Evolutionary conservation across 1,140 invertebrate species (phyloP), one percentile per base, ranked within the genome.

Genomic region (Bombus waltoni): DNA sequence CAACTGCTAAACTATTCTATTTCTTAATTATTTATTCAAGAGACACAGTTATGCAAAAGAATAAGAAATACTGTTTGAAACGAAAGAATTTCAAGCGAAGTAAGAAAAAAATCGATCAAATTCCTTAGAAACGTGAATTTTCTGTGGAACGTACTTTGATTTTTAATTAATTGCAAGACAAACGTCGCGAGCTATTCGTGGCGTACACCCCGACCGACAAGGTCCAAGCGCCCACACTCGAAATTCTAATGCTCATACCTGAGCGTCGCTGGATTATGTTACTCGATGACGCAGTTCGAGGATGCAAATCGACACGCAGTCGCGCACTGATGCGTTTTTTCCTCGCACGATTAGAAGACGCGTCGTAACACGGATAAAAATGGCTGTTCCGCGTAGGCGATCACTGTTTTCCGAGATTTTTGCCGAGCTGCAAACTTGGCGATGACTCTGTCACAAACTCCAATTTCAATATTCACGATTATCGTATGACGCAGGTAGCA

Each of bases 191-290:
- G 18, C 35, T n/a, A 15, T 18, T 32, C 44, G 59, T 6, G 32
- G 5, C 35, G 38, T 44, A 70, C 35, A 53, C 32, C 15, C 6
- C 4, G 42, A 35, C 6, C 4, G 42, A 35, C 82, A 87, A 87
- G 86, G 87, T 82, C 80, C 70, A 44, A 8, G 72, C 89, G 66
- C 90, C 90, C 65, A 91, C 90, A 85, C 68, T 83, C 75, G 78
- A 91, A 90, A 91, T 91, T 88, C 89, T 87, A 90, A 90, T 83
- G 89, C n/a, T 79, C 87, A 68, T 90, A 82, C 80, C 80, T 32
- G 83, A 59, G 42, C 40, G 40, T 70, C n/a, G 62, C 76, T 82
- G 76, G 74, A 83, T 90, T 66, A 82, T 71, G 68, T 78, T 68
- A n/a, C 59, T 35, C 73, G 72, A 40, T 81, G 89, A 85, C 90